phyloP scores from a whole-genome alignment of 2,113 vertebrate species.

The Lepidiolamprologus cunningtoni region DNA sequence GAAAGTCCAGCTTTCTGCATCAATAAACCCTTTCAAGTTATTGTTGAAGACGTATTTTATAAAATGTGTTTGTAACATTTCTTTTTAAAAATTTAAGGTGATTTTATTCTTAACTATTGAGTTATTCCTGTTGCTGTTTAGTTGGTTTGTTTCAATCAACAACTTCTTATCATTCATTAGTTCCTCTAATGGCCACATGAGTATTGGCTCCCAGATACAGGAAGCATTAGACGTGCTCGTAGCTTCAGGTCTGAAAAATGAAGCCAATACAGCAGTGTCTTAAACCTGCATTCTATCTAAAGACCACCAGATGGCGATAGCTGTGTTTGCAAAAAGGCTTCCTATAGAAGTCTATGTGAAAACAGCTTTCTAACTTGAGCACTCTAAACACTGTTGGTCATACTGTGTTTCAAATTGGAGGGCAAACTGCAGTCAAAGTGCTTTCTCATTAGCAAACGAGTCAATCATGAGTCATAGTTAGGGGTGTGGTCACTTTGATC shows the following conservation, averaged over 20 bases:
- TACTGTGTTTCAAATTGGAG: background rate
- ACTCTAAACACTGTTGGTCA: background rate
- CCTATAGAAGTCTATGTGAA: no score
- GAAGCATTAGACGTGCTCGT: accelerated
- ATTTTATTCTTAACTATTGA: background rate
- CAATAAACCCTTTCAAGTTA: background rate
- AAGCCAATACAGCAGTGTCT: background rate
- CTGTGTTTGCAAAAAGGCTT: no score
- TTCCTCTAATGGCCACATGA: background rate
- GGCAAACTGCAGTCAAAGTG: background rate
- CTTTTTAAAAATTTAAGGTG: background rate
- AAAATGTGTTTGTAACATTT: background rate
- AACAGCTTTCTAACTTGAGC: no score
- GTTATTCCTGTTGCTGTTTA: background rate
- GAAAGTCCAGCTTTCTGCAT: background rate
- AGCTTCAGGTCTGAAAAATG: background rate
- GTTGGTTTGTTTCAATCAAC: background rate
- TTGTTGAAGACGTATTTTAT: background rate
- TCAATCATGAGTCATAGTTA: background rate
- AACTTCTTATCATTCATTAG: no score
- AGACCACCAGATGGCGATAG: no score
- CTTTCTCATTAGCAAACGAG: background rate
- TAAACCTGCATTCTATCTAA: no score
- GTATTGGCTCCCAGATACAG: background rate
- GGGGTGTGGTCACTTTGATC: no score